Conservation (phyloP, 2,797 vertebrate species). For the Xiphophorus birchmanni region DNA sequence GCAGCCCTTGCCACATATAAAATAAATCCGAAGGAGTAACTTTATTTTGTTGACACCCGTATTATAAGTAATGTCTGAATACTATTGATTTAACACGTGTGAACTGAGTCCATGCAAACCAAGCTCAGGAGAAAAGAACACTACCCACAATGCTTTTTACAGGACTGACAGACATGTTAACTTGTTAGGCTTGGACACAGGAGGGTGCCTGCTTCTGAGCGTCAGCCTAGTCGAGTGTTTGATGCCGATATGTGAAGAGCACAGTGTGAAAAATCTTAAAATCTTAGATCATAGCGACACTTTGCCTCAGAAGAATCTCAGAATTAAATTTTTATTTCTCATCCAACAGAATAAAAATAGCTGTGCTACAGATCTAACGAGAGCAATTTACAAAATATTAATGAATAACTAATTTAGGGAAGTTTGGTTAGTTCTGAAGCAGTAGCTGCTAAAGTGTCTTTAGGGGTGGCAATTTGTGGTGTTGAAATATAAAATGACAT, state of each 20-base stretch:
- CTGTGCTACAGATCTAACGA: neutral
- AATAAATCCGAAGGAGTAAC: neutral
- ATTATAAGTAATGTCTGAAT: neutral
- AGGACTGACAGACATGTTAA: conserved; percentile 34
- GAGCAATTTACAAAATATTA: neutral
- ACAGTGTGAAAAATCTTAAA: conserved; percentile 18
- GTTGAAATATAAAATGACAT: neutral
- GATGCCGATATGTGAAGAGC: conserved; percentile 4
- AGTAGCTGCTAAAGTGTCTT: neutral
- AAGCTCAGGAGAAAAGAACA: conserved; percentile 3
- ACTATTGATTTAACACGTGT: neutral
- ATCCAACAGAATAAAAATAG: neutral
- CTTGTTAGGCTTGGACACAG: conserved; percentile 32
- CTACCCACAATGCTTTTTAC: conserved; percentile 7
- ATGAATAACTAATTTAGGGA: neutral
- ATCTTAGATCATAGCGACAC: neutral
- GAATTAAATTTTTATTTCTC: conserved; percentile 1
- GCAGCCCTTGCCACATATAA: too few relatives aligned
- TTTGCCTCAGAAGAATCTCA: neutral
- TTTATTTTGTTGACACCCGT: neutral
- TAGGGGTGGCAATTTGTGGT: neutral
- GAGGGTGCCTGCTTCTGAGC: conserved; percentile 25
- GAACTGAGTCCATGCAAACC: conserved; percentile 9
- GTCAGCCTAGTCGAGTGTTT: conserved; percentile 11
- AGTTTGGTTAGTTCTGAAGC: neutral